phyloP scores from a whole-genome alignment of 1,140 invertebrate species.

The Trichonephila clavipes region DNA sequence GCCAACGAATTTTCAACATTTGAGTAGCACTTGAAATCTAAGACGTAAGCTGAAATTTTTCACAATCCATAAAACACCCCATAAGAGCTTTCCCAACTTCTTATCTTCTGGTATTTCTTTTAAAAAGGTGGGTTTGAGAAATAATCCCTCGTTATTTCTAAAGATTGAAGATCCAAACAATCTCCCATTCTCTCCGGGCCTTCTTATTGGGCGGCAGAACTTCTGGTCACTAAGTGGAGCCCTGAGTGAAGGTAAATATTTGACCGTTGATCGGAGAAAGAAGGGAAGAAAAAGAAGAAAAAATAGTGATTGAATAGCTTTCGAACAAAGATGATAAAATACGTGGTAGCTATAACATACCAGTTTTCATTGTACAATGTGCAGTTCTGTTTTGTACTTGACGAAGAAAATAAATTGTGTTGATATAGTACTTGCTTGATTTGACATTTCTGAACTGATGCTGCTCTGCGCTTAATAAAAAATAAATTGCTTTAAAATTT shows the following conservation, averaged over 20 bases:
- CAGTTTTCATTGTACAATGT: not conserved
- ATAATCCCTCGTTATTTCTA: conserved; percentile 64
- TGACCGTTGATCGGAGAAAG: conserved; percentile 51
- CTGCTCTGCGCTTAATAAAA: too few relatives aligned
- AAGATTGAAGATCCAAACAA: conserved; percentile 49
- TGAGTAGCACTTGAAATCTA: too few relatives aligned
- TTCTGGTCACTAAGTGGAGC: conserved; percentile 53
- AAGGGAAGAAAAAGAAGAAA: not conserved
- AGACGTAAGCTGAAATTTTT: conserved; percentile 38
- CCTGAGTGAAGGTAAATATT: conserved; percentile 69
- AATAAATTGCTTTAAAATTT: too few relatives aligned
- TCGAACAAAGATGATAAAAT: conserved; percentile 34
- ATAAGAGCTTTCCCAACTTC: conserved; percentile 38
- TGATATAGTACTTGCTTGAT: not conserved
- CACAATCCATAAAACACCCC: conserved; percentile 47
- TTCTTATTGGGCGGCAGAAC: conserved; percentile 17
- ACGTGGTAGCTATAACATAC: not conserved
- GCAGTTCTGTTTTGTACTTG: not conserved
- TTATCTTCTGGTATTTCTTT: conserved; percentile 19
- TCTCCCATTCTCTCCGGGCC: not conserved
- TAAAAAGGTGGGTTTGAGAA: conserved; percentile 46
- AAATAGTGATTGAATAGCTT: conserved; percentile 31
- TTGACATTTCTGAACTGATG: too few relatives aligned
- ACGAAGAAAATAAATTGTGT: not conserved
- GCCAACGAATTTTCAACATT: not conserved